Evolutionary conservation across 2,113 vertebrate genomes (phyloP), one percentile per base, ranked within the genome.

Genomic region (Sarotherodon lohbergeri): DNA sequence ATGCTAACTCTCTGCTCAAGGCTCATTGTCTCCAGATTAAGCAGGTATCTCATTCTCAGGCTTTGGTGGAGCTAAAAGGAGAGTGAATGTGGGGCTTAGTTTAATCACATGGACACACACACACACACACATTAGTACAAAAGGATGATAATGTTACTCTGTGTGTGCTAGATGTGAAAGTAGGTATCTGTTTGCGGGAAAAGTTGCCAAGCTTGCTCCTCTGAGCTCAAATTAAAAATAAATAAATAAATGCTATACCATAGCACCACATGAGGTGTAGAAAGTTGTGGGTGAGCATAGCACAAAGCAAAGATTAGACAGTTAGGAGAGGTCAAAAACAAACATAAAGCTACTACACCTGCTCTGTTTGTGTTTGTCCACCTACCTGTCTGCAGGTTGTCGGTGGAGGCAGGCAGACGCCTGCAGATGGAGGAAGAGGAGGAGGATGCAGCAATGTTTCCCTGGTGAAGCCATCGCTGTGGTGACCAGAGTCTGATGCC

Each of bases 381-480:
- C 84, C 5, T 84, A 95, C 94, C 94, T 91, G 92, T 83, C 63
- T n/a, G 85, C 83, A 19, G 56, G 61, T 4, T 3, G 83, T 5
- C 0, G 87, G 11, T 84, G 16, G 19, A 85, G 56, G 46, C 89
- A 57, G 48, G 48, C 9, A 7, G 80, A 88, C 2, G 54, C 5
- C 24, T 56, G 61, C 52, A 87, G 88, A 48, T 83, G 46, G 12
- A 92, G 68, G 71, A 91, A 5, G 41, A 86, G 43, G 80, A 93
- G 71, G 39, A 90, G 11, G 79, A 91, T 83, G 90, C 81, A 73
- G 86, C 88, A 52, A 56, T 27, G 71, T 87, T 85, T 89, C 88
- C 86, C 81, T 41, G 34, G 86, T 85, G 90, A 88, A 91, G 91
- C 89, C 94, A 95, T 95, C 12, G 29, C 84, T 68, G 80, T 71